Conservation (phyloP, 2,113 vertebrate genomes). For the Larimichthys crocea region DNA sequence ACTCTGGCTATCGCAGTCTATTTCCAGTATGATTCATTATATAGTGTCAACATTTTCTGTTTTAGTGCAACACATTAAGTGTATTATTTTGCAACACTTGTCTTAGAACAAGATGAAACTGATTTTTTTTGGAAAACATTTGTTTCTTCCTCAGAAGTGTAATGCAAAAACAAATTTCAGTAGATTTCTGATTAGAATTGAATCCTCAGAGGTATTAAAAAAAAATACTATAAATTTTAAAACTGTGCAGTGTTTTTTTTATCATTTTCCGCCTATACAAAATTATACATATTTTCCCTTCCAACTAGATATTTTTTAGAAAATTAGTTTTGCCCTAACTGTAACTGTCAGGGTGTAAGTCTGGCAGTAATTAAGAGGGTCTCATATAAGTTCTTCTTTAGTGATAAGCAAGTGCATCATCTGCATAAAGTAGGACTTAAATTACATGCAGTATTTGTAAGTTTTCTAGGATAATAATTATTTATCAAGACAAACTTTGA, state of each 20-base stretch:
- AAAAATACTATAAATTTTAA: too few relatives aligned
- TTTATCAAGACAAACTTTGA: not conserved
- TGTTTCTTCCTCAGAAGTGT: not conserved
- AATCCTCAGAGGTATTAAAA: not conserved
- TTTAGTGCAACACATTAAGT: not conserved
- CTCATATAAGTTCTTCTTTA: not conserved
- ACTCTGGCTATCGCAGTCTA: not conserved
- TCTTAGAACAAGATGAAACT: not conserved
- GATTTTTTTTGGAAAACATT: not conserved
- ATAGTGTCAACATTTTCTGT: not conserved
- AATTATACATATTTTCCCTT: not conserved
- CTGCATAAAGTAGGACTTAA: slow-evolving; percentile 8
- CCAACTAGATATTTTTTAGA: not conserved
- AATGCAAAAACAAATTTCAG: not conserved
- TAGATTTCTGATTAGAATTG: not conserved
- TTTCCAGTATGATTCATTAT: not conserved
- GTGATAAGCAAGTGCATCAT: not conserved
- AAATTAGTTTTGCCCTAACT: not conserved
- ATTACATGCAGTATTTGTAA: not conserved
- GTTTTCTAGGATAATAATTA: not conserved
- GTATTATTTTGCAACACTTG: not conserved
- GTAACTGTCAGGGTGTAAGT: not conserved
- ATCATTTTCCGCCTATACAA: too few relatives aligned
- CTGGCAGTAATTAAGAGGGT: not conserved
- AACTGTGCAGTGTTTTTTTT: too few relatives aligned